Evolutionary conservation across 2,888 invertebrate genomes (phyloP).

Genomic region (Leptogaster cylindrica): DNA sequence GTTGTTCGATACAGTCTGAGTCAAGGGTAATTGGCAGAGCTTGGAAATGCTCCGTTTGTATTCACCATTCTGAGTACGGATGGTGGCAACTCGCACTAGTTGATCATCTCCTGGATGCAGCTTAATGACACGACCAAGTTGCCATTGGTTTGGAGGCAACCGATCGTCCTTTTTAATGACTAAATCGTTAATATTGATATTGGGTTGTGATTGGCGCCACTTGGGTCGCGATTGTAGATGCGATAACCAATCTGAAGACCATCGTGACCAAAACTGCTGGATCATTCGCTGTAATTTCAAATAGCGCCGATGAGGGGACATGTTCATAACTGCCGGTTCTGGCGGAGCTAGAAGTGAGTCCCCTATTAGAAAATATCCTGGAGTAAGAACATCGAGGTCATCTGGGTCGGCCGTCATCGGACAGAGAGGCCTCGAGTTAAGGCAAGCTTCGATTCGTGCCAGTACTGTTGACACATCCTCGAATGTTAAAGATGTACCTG

Average conservation of each 20-base stretch:
- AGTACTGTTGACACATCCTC: slow-evolving; percentile 29
- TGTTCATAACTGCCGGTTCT: not conserved
- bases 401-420: not conserved
- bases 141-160: not conserved
- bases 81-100: not conserved
- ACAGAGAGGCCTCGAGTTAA: slow-evolving; percentile 4
- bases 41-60: not conserved
- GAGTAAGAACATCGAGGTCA: too few relatives aligned
- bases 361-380: too few relatives aligned
- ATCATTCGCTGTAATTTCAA: not conserved
- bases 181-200: not conserved
- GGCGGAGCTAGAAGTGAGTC: too few relatives aligned
- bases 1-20: too few relatives aligned
- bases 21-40: not conserved
- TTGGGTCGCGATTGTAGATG: not conserved
- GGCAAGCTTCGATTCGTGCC: not conserved
- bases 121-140: not conserved
- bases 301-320: not conserved
- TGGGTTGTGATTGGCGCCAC: not conserved
- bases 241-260: not conserved
- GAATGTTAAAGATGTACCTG: not conserved
- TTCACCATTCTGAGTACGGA: not conserved
- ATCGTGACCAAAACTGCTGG: not conserved
- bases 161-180: not conserved
- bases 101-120: not conserved